Conservation (phyloP, 2,113 vertebrate genomes). For the western clawed frog (Xenopus tropicalis) region DNA sequence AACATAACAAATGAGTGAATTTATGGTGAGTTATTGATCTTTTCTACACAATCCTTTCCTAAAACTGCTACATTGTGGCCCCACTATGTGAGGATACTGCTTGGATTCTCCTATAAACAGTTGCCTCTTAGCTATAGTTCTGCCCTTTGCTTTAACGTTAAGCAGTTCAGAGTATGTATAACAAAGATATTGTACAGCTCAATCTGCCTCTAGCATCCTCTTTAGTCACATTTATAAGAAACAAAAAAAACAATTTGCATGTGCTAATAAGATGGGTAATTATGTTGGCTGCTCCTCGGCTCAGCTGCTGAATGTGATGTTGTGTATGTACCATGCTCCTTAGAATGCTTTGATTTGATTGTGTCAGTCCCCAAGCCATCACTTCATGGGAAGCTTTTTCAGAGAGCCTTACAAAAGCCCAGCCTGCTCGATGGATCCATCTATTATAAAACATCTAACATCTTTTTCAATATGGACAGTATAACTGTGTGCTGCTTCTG, state of each 20-base stretch:
- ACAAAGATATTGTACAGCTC: not conserved
- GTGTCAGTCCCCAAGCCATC: not conserved
- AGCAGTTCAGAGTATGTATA: not conserved
- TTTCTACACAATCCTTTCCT: no score
- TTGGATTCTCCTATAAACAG: no score
- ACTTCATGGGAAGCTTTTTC: not conserved
- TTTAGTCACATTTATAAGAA: not conserved
- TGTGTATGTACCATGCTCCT: not conserved
- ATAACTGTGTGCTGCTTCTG: no score
- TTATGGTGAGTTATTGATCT: no score
- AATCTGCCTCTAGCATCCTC: not conserved
- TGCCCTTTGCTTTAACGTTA: no score
- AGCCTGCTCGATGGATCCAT: not conserved
- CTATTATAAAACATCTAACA: not conserved
- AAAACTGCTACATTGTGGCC: no score
- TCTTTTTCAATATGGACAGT: not conserved
- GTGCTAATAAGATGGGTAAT: slow-evolving; percentile 4
- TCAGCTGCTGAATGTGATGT: not conserved
- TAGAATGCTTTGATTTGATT: not conserved
- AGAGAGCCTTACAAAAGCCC: no score
- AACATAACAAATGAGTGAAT: no score
- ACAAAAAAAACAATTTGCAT: not conserved
- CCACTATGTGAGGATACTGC: no score
- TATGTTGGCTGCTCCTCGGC: not conserved
- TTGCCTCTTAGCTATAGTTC: no score